Evolutionary conservation across 2,888 invertebrate species (phyloP).

Genomic region (Myopa tessellatipennis): DNA sequence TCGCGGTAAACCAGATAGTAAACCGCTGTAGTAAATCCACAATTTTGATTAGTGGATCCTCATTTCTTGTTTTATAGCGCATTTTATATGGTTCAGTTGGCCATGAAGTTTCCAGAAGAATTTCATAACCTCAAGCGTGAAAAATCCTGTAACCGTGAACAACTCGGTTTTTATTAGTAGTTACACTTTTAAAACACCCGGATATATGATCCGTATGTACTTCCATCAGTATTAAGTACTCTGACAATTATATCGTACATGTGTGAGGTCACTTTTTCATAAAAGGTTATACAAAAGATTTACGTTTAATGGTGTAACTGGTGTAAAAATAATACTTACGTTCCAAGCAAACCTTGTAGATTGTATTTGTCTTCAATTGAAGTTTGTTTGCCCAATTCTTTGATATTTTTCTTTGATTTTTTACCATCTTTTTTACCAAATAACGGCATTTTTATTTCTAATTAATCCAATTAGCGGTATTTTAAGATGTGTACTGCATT

Average conservation of each 20-base stretch:
- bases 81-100: no score
- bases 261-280: no score
- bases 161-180: no score
- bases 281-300: neutral
- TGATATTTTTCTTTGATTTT: constrained; percentile 83
- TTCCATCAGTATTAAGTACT: no score
- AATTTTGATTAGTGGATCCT: no score
- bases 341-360: constrained; percentile 90
- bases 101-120: no score
- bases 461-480: neutral
- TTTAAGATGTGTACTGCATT: no score
- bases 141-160: neutral
- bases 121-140: neutral
- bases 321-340: constrained; percentile 70
- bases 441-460: constrained; percentile 79
- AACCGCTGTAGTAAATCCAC: no score
- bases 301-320: neutral
- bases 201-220: no score
- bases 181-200: no score
- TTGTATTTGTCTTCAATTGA: constrained; percentile 91
- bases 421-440: constrained; percentile 92
- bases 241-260: neutral
- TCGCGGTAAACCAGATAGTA: no score
- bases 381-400: constrained; percentile 79
- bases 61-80: no score